These are phyloP conservation scores for Ophiodon elongatus DNA, from an alignment of 2,113 vertebrate species.

Conservation along the genomic window DNA sequence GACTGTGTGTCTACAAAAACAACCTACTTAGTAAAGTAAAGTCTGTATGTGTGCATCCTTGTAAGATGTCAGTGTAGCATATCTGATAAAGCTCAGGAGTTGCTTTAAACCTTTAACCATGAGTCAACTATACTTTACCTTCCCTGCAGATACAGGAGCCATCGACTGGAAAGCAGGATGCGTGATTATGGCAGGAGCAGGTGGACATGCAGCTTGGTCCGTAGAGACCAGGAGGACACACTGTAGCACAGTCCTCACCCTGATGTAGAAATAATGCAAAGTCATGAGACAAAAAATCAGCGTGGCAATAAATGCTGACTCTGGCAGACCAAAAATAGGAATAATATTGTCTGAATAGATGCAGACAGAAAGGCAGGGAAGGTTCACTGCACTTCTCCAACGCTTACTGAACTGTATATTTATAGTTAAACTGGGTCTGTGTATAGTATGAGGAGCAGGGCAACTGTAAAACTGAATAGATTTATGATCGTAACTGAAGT, in stretches of 20 bases:
- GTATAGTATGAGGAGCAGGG: slow-evolving; percentile 27
- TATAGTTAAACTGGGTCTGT: slow-evolving; percentile 25
- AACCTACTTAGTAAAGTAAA: neutral
- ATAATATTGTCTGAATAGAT: slow-evolving; percentile 34
- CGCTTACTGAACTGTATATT: slow-evolving; percentile 35
- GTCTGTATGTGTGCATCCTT: slow-evolving; percentile 12
- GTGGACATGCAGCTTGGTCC: slow-evolving; percentile 91
- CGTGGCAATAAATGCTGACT: slow-evolving; percentile 42
- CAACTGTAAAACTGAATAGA: slow-evolving; percentile 36
- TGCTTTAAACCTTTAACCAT: slow-evolving; percentile 2
- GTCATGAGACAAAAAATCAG: slow-evolving; percentile 40
- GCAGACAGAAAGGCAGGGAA: slow-evolving; percentile 16
- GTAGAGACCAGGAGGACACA: slow-evolving; percentile 89
- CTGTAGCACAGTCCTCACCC: slow-evolving; percentile 91
- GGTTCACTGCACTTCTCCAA: slow-evolving; percentile 18
- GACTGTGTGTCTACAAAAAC: neutral
- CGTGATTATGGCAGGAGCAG: slow-evolving; percentile 92
- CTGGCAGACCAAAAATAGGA: slow-evolving; percentile 29
- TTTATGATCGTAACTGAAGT: slow-evolving; percentile 43
- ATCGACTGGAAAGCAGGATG: slow-evolving; percentile 90
- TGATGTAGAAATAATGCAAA: slow-evolving; percentile 53
- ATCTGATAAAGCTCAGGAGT: slow-evolving; percentile 12
- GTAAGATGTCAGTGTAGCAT: neutral
- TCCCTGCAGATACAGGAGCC: slow-evolving; percentile 94
- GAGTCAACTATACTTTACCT: slow-evolving; percentile 83